Evolutionary conservation across 2,797 vertebrate genomes (phyloP).

Genomic region (Enteromius viviparus): DNA sequence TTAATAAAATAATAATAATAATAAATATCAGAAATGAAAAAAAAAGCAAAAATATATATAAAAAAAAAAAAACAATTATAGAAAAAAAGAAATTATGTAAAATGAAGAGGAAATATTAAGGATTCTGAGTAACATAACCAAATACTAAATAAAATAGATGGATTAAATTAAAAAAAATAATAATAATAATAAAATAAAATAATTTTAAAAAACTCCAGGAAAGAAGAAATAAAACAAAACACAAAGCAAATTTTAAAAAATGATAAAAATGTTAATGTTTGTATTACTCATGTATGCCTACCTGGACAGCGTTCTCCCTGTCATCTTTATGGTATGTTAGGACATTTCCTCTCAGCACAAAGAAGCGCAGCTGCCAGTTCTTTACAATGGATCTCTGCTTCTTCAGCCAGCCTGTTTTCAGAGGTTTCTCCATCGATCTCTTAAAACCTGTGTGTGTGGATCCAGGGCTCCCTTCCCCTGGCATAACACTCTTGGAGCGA

Average conservation of each 20-base stretch:
- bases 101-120: background rate
- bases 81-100: background rate
- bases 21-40: background rate
- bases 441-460: constrained; percentile 60
- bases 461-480: constrained; percentile 73
- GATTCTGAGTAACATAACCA: background rate
- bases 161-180: no score
- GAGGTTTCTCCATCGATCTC: constrained; percentile 82
- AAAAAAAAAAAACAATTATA: background rate
- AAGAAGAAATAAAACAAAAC: background rate
- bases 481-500: constrained; percentile 89
- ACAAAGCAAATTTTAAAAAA: background rate
- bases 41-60: background rate
- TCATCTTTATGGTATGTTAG: constrained; percentile 94
- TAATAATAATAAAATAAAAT: no score
- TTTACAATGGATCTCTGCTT: constrained; percentile 93
- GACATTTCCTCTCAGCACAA: constrained; percentile 86
- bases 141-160: no score
- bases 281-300: constrained; percentile 60
- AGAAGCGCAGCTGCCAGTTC: constrained; percentile 95
- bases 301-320: constrained; percentile 87
- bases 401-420: constrained; percentile 93
- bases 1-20: background rate
- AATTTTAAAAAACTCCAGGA: background rate
- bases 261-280: background rate